Evolutionary conservation across 2,888 invertebrate species (phyloP).

Genomic region (Acanthococcus lagerstroemiae): DNA sequence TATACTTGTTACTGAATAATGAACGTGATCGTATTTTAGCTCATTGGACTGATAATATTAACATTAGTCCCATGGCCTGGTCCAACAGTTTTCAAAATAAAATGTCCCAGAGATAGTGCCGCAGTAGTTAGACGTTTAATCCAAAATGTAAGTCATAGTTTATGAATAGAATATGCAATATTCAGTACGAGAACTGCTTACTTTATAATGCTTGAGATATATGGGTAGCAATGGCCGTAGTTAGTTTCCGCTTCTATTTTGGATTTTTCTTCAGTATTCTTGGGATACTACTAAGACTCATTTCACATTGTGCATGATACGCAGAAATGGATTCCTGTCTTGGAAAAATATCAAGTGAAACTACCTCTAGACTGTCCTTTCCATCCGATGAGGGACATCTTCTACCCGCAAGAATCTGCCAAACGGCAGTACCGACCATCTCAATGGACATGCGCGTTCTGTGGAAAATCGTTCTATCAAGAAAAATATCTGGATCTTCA

Average conservation of each 20-base stretch:
- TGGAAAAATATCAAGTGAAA: conserved; percentile 78
- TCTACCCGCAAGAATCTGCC: conserved; percentile 74
- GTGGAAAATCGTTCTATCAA: conserved; percentile 84
- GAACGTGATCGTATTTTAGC: no score
- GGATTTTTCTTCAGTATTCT: no score
- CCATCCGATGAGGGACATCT: conserved; percentile 76
- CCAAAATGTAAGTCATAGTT: conserved; percentile 59
- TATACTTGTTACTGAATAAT: no score
- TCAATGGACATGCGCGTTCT: conserved; percentile 83
- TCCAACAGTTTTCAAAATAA: conserved; percentile 73
- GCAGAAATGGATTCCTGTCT: conserved; percentile 76
- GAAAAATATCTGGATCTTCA: conserved; percentile 78
- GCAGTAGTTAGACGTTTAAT: conserved; percentile 77
- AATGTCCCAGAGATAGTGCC: conserved; percentile 79
- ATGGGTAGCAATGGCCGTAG: no score
- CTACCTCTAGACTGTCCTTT: conserved; percentile 82
- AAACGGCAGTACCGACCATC: conserved; percentile 75
- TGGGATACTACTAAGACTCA: no score
- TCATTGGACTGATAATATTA: conserved; percentile 68
- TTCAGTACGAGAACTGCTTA: background rate
- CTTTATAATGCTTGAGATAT: background rate
- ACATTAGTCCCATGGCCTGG: conserved; percentile 81
- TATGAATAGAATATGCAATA: background rate
- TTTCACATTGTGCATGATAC: no score
- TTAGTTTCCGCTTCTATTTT: no score